Evolutionary conservation across 53 echinoderm and acorn worm species (phyloP).

Genomic region (Pentamera pediparva): DNA sequence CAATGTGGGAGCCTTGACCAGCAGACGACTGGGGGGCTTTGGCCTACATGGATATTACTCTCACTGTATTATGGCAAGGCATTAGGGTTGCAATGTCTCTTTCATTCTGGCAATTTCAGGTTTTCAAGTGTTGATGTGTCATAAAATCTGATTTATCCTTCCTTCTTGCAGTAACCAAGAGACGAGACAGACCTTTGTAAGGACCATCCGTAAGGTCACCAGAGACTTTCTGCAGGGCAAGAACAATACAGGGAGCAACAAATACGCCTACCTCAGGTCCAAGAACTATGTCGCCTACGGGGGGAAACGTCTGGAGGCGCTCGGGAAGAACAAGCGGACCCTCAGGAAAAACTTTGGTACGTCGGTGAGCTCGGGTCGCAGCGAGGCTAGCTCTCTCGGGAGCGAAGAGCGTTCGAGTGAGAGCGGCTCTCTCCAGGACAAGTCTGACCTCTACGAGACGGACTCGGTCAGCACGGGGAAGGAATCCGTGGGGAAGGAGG

Average conservation of each 20-base stretch:
- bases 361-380: conserved; percentile 43
- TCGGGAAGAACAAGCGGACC: conserved; percentile 61
- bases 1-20: no score
- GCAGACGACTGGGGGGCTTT: no score
- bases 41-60: no score
- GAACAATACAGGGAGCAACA: conserved; percentile 44
- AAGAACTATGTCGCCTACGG: conserved; percentile 78
- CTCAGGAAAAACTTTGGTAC: conserved; percentile 65
- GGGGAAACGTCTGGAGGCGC: conserved; percentile 69
- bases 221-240: conserved; percentile 69
- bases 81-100: no score
- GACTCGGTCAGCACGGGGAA: conserved; percentile 25
- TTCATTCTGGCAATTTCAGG: no score
- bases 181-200: conserved; percentile 62
- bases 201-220: conserved; percentile 62
- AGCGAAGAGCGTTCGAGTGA: conserved; percentile 82
- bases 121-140: no score
- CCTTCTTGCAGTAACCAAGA: conserved; percentile 56
- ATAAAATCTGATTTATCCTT: conserved; percentile 14
- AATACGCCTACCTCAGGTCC: conserved; percentile 49
- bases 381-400: conserved; percentile 64
- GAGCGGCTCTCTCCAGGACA: conserved; percentile 54
- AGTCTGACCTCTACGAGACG: conserved; percentile 9
- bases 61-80: no score
- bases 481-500: neutral